Base-by-base conservation (phyloP, 1,140 invertebrate species). In the Oedothorax gibbosus region DNA sequence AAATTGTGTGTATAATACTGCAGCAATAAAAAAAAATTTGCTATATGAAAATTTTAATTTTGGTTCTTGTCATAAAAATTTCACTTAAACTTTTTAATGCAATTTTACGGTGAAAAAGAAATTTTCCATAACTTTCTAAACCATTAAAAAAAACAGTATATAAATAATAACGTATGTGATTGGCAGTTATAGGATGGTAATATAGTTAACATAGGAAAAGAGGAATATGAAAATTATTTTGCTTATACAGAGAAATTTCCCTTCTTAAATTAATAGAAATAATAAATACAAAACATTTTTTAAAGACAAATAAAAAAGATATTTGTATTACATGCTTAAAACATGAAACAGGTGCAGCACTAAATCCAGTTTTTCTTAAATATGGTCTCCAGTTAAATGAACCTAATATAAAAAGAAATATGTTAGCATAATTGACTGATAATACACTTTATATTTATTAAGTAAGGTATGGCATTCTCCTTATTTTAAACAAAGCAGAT, bases 321-420 rank as follows among this genome's bases (percentile, higher is more conserved):
- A 62, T 18, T 62, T 62, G 1, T 90, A 91, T 91, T 89, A 94
- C 93, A 92, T 98, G 96, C 90, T 94, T 94, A 89, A 98, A 98
- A 89, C 95, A 94, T 65, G 94, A 95, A 9, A 98, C 96, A 60
- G 96, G 94, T 10, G 96, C 96, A 20, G 96, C 96, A 82, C 93
- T 91, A 89, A 97, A 96, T 87, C 94, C 93, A 86, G 93, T 92
- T 85, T 94, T 93, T 87, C 93, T 92, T 7, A 98, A 90, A 87
- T 96, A 93, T 35, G 93, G 91, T 50, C 94, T 93, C 96, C 96
- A 98, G 81, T 90, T 89, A 89, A 90, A 91, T n/a, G 86, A 85
- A 60, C 81, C 81, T 86, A 57, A 14, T 15, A 35, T 21, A 57
- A 57, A 57, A 15, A 49, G 57, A 77, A 51, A 77, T 10, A 66